phyloP scores from a whole-genome alignment of 1,140 invertebrate species.

The Macrosteles quadrilineatus region DNA sequence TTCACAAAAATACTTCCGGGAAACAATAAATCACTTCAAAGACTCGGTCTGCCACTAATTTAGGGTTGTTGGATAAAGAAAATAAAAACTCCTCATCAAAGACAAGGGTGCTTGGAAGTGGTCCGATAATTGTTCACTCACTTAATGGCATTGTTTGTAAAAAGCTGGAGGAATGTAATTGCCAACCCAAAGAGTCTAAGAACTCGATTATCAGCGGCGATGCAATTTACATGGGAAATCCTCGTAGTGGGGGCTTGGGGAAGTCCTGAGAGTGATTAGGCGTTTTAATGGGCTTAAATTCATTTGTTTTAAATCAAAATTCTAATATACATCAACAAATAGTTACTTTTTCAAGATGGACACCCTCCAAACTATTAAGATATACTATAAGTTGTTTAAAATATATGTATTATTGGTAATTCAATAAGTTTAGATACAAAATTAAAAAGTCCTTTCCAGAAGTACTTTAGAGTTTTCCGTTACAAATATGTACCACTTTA shows the following conservation, averaged over 20 bases:
- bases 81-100: slow-evolving; percentile 20
- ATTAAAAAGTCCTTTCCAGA: no score
- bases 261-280: background rate
- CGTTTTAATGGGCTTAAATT: no score
- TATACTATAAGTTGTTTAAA: no score
- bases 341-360: no score
- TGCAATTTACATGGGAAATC: slow-evolving; percentile 21
- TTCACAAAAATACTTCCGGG: slow-evolving; percentile 2
- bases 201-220: slow-evolving; percentile 11
- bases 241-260: background rate
- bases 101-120: background rate
- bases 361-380: no score
- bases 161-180: slow-evolving; percentile 25
- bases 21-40: slow-evolving; percentile 12
- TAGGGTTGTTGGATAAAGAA: slow-evolving; percentile 15
- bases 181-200: slow-evolving; percentile 17
- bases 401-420: no score
- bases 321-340: no score
- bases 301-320: no score
- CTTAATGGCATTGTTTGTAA: slow-evolving; percentile 25
- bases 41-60: background rate
- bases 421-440: no score
- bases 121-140: slow-evolving; percentile 20
- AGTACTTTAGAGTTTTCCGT: no score
- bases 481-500: no score